These are phyloP conservation scores for Speoplatyrhinus poulsoni DNA, from an alignment of 2,113 vertebrate species.

Conservation along the genomic window DNA sequence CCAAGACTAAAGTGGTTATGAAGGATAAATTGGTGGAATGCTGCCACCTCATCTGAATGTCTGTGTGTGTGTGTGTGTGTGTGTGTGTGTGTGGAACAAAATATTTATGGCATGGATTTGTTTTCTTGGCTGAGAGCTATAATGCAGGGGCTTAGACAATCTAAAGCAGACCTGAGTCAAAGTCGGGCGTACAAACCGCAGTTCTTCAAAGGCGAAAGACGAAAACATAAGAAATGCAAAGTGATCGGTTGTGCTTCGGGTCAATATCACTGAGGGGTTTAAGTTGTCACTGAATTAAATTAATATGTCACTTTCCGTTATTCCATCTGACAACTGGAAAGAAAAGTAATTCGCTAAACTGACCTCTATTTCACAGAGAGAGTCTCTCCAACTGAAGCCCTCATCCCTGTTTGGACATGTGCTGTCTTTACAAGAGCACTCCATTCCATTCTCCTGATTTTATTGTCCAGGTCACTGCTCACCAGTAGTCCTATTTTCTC, in stretches of 20 bases:
- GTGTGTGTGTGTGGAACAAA: conserved; percentile 1
- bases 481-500: conserved; percentile 10
- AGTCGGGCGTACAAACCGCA: background rate
- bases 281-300: conserved; percentile 60
- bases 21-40: conserved; percentile 73
- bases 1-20: conserved; percentile 72
- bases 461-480: conserved; percentile 24
- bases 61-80: conserved; percentile 5
- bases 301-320: conserved; percentile 44
- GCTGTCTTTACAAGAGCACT: conserved; percentile 18
- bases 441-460: conserved; percentile 26
- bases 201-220: conserved; percentile 21
- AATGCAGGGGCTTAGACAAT: conserved; percentile 13
- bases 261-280: conserved; percentile 47
- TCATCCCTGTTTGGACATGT: conserved; percentile 40
- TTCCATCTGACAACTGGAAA: background rate
- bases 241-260: conserved; percentile 19
- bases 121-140: conserved; percentile 21
- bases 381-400: conserved; percentile 27
- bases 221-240: conserved; percentile 22
- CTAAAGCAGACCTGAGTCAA: conserved; percentile 4
- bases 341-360: conserved; percentile 25
- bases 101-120: conserved; percentile 27
- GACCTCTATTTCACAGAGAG: conserved; percentile 13
- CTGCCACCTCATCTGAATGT: conserved; percentile 35